phyloP scores from a whole-genome alignment of 2,113 vertebrate species.

The Indicator indicator region DNA sequence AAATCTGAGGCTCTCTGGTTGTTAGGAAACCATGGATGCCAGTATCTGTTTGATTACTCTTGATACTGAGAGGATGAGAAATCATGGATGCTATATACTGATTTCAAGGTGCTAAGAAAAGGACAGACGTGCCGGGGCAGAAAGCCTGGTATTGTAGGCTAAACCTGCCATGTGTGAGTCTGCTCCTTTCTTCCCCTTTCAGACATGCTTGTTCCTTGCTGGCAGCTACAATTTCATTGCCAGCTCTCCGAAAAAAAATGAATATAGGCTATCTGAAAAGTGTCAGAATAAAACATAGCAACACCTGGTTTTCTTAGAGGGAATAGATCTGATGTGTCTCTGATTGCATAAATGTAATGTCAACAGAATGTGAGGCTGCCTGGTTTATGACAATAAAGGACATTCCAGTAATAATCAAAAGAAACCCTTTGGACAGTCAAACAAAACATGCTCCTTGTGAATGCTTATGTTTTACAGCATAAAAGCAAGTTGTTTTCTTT shows the following conservation, averaged over 20 bases:
- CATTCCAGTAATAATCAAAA: background rate
- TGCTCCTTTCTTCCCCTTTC: background rate
- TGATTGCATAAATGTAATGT: background rate
- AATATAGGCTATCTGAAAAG: background rate
- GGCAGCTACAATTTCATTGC: background rate
- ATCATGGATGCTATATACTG: background rate
- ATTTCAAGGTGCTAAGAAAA: background rate
- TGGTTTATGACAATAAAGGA: background rate
- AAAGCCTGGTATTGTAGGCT: background rate
- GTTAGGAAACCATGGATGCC: background rate
- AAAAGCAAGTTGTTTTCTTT: background rate
- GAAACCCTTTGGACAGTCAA: background rate
- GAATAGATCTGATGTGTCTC: background rate
- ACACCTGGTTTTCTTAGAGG: background rate
- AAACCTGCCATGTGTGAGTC: background rate
- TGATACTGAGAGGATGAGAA: background rate
- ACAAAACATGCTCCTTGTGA: background rate
- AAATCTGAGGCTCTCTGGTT: background rate
- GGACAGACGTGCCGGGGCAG: rapidly evolving
- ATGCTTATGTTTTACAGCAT: background rate
- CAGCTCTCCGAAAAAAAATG: too few species aligned
- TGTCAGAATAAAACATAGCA: background rate
- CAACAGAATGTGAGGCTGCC: background rate
- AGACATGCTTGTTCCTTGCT: background rate
- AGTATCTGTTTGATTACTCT: background rate